These are phyloP conservation scores for Drosophila insularis DNA, from an alignment of 1,140 invertebrate species.

Conservation along the genomic window DNA sequence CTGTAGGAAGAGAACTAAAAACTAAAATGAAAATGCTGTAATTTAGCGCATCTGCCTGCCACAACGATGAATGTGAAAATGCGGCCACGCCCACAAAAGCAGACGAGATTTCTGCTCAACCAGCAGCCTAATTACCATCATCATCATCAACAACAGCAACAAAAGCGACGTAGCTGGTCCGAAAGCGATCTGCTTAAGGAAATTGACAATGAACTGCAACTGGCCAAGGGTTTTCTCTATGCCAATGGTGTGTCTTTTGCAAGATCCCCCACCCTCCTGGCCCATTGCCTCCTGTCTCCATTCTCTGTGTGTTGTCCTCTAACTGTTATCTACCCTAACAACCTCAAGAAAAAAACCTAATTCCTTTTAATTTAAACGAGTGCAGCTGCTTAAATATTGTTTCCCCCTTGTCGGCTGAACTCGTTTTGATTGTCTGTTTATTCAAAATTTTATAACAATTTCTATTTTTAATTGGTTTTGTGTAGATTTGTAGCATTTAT, in stretches of 20 bases:
- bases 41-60: conserved; percentile 60
- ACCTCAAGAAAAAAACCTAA: background rate
- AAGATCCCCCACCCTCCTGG: background rate
- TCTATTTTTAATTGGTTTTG: conserved; percentile 42
- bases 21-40: conserved; percentile 70
- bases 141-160: conserved; percentile 62
- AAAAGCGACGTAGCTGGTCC: conserved; percentile 70
- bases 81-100: conserved; percentile 61
- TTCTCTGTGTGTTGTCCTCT: conserved; percentile 19
- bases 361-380: conserved; percentile 18
- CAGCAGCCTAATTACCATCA: conserved; percentile 42
- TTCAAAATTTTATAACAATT: conserved; percentile 32
- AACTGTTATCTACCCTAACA: conserved; percentile 34
- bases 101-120: conserved; percentile 75
- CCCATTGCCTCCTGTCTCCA: background rate
- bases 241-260: conserved; percentile 74
- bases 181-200: conserved; percentile 85
- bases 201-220: conserved; percentile 85
- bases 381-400: conserved; percentile 48
- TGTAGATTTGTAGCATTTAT: conserved; percentile 8
- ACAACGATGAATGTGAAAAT: conserved; percentile 45
- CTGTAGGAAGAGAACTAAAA: conserved; percentile 11
- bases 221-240: conserved; percentile 86
- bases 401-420: conserved; percentile 14
- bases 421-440: conserved; percentile 29